phyloP scores from a whole-genome alignment of 1,140 invertebrate genomes.

The Cydia fagiglandana region DNA sequence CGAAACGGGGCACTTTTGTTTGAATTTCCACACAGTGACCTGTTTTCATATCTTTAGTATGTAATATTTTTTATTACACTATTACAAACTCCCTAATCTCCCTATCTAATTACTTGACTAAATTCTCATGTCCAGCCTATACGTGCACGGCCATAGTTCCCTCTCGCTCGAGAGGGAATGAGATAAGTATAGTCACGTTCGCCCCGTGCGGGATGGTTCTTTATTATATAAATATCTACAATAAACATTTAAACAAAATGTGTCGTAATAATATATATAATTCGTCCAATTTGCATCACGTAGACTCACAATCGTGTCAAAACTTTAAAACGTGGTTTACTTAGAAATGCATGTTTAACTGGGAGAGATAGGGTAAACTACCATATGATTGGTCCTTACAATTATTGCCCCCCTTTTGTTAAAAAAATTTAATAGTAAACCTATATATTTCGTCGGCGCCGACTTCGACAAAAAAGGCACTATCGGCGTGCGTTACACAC shows the following conservation, averaged over 20 bases:
- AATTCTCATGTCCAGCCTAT: background rate
- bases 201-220: background rate
- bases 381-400: too few relatives aligned
- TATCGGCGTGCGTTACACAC: background rate
- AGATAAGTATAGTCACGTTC: background rate
- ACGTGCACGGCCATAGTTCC: background rate
- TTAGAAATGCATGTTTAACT: background rate
- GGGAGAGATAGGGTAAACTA: too few relatives aligned
- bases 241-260: constrained; percentile 18
- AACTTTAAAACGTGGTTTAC: background rate
- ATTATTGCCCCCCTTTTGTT: background rate
- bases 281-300: background rate
- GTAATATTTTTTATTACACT: background rate
- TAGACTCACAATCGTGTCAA: background rate
- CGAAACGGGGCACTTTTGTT: background rate
- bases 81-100: constrained; percentile 1
- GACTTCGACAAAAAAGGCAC: background rate
- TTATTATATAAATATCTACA: constrained; percentile 9
- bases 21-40: background rate
- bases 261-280: constrained; percentile 16
- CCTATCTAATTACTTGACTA: background rate
- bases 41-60: background rate
- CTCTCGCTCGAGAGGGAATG: background rate
- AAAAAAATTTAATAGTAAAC: background rate
- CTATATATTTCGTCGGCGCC: background rate